A percentile compares a stretch with the other conserved stretches of the same genome.
These are phyloP conservation scores for Menidia beryllina DNA, from an alignment of 2,113 vertebrate species.

Conservation along the genomic window DNA sequence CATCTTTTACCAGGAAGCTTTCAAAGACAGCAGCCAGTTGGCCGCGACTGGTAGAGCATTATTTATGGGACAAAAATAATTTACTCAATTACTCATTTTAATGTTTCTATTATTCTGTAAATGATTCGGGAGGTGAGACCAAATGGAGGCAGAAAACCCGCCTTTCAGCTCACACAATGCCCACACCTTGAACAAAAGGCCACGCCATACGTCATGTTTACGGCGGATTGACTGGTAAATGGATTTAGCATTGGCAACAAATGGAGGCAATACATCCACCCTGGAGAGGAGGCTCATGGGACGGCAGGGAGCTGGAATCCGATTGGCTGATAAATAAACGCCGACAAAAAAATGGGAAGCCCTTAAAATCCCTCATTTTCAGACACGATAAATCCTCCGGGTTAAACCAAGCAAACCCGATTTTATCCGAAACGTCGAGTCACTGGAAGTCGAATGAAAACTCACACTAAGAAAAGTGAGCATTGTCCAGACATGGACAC, in stretches of 20 bases:
- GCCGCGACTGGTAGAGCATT: conserved; percentile 32
- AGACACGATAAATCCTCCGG: conserved; percentile 25
- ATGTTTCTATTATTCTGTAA: conserved; percentile 62
- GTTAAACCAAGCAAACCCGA: conserved; percentile 28
- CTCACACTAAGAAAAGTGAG: too few relatives aligned
- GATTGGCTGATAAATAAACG: conserved; percentile 49
- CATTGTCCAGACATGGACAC: too few relatives aligned
- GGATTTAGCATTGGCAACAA: conserved; percentile 61
- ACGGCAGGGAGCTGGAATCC: conserved; percentile 16
- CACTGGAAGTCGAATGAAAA: conserved; percentile 18
- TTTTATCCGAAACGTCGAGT: conserved; percentile 14
- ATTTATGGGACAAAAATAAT: conserved; percentile 60
- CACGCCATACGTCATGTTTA: conserved; percentile 59
- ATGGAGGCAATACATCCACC: conserved; percentile 60
- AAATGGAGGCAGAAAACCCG: conserved; percentile 53
- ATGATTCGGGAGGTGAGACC: conserved; percentile 52
- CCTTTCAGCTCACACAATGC: conserved; percentile 50
- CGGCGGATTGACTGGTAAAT: conserved; percentile 60
- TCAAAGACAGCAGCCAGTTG: conserved; percentile 44
- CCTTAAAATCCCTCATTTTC: conserved; percentile 34
- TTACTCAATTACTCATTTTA: conserved; percentile 66
- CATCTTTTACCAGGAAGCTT: conserved; percentile 12
- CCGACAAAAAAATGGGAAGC: conserved; percentile 1
- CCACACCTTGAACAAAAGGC: conserved; percentile 29
- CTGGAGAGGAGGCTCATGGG: conserved; percentile 41